Conservation (phyloP, 2,888 invertebrate genomes). For the Amblyteles armatorius region DNA sequence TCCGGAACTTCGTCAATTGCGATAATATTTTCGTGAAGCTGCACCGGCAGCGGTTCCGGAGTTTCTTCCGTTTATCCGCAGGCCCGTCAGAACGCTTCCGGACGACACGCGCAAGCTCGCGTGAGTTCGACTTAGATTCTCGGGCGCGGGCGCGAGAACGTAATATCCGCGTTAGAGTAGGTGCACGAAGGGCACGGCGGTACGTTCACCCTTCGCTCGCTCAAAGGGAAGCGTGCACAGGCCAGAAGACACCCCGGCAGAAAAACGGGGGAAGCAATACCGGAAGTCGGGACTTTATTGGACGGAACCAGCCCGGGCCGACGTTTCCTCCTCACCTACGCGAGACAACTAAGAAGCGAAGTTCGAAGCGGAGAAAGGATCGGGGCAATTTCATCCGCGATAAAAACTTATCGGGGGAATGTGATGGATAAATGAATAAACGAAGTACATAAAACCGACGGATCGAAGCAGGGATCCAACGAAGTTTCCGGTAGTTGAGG, state of each 20-base stretch:
- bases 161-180: slow-evolving; percentile 51
- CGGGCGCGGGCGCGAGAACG: slow-evolving; percentile 29
- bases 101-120: not conserved
- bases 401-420: not conserved
- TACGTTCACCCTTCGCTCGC: slow-evolving; percentile 27
- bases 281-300: slow-evolving; percentile 37
- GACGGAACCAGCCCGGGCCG: slow-evolving; percentile 2
- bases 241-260: no score
- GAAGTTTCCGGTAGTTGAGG: no score
- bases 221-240: slow-evolving; percentile 26
- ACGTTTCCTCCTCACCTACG: not conserved
- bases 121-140: not conserved
- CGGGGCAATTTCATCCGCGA: not conserved
- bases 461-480: no score
- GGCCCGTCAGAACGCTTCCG: not conserved
- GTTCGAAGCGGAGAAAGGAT: no score
- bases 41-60: slow-evolving; percentile 8
- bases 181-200: slow-evolving; percentile 4
- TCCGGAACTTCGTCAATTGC: slow-evolving; percentile 56
- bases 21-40: slow-evolving; percentile 52
- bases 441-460: no score
- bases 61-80: slow-evolving; percentile 24
- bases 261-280: slow-evolving; percentile 15
- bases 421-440: not conserved
- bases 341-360: no score